Evolutionary conservation across 2,113 vertebrate species (phyloP), one percentile per base, ranked within the genome.

Genomic region (Xiphophorus hellerii): DNA sequence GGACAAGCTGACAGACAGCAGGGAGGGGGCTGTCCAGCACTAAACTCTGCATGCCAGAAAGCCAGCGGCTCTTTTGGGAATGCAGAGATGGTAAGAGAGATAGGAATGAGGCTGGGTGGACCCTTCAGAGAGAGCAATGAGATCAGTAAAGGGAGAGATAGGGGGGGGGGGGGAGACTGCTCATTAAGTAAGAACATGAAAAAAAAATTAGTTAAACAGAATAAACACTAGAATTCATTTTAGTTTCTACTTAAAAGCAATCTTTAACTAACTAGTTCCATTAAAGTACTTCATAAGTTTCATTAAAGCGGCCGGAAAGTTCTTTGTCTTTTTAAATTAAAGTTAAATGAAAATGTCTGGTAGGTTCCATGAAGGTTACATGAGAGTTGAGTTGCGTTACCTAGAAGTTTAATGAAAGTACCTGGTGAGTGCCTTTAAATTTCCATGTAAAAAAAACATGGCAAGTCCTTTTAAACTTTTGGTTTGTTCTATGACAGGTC

Each of bases 41-140:
- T 68, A 44, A 71, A 65, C 14, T 29, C 31, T 71, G 84, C 83
- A 82, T 78, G 73, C 78, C 77, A 84, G 72, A 80, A 44, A 78
- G 75, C 77, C 77, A 78, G 44, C 79, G 64, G 87, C 82, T 82
- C 85, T 78, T 73, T 81, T 80, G 88, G 84, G 84, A 90, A 76
- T 63, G 31, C n/a, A 80, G 84, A 92, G 88, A 94, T 90, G 83
- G 84, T 86, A 83, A 82, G 77, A 78, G 78, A 91, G 92, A 94
- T 90, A 88, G 90, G 89, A 92, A 91, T 90, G 89, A 89, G 83
- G 87, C 89, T 90, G 88, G 88, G 88, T 86, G 88, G 84, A 93
- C 78, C 82, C 82, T 71, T 81, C 67, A 73, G 71, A 69, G 86
- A 87, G 81, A 85, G 74, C 87, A 84, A 88, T 86, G 90, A 91